Evolutionary conservation across 2,113 vertebrate species (phyloP), one percentile per base, ranked within the genome.

Genomic region (Perca schrenkii): DNA sequence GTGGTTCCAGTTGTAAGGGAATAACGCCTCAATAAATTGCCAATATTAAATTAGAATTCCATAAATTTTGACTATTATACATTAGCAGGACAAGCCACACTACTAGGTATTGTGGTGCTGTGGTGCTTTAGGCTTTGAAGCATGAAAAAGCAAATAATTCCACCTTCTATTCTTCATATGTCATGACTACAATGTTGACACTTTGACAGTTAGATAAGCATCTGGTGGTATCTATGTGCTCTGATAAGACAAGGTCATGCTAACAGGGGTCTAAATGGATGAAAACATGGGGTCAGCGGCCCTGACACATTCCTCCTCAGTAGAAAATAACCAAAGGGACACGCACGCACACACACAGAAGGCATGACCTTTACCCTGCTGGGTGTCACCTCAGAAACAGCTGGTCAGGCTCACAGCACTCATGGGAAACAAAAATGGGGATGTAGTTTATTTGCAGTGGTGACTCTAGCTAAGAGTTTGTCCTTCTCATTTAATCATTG

Each of bases 251-350:
- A 62, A 66, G 66, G 46, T 54, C 2, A 34, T 19, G 74, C 49
- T 81, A 89, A 88, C 74, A 80, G 75, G 79, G 80, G 78, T 89
- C 64, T 73, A 58, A 89, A 77, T 74, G 52, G 54, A 22, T 82
- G 64, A 65, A 65, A 87, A 84, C 86, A 89, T 72, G 69, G 67
- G 80, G 86, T 92, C 80, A 87, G 74, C 31, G 86, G 58, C 86
- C 83, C 56, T 80, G 84, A 87, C 91, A 91, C 84, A 88, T 92
- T 89, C 84, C 84, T 78, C 58, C 36, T 76, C 61, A 64, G 83
- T 79, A 82, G 61, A 83, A 91, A 86, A 87, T 88, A 89, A 90
- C 81, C 31, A 28, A 28, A 28, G 28, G 28, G 28, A 28, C 31
- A 4, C 3, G 31, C 31, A 5, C 31, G 4, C 31, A 34, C 31